A percentile compares a stretch with the other conserved stretches of the same genome.
phyloP scores from a whole-genome alignment of 1,140 invertebrate genomes.

The Diuraphis noxia region DNA sequence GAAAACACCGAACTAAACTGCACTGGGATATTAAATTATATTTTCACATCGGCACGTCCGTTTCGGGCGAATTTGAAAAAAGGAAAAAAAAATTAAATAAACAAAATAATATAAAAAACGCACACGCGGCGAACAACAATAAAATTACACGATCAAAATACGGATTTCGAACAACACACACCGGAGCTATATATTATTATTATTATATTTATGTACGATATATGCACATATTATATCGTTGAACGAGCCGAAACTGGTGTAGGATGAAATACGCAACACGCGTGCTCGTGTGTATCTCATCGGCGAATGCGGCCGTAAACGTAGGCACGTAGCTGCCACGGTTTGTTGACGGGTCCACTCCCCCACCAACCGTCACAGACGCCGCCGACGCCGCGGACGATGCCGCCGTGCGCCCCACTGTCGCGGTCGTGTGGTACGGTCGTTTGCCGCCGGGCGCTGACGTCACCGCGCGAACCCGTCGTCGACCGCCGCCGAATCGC shows the following conservation, averaged over 20 bases:
- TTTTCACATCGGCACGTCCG: conserved; percentile 26
- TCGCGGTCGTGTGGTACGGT: background rate
- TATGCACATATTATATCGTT: conserved; percentile 16
- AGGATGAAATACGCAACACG: conserved; percentile 14
- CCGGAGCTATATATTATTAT: conserved; percentile 15
- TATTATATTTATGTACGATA: conserved; percentile 1
- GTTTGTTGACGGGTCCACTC: conserved; percentile 29
- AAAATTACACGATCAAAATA: conserved; percentile 9
- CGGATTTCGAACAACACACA: conserved; percentile 17
- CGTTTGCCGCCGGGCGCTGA: conserved; percentile 19
- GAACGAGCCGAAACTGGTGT: background rate
- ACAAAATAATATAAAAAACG: background rate
- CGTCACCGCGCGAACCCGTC: conserved; percentile 34
- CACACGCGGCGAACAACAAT: background rate
- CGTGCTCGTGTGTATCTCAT: conserved; percentile 19
- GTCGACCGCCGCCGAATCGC: background rate
- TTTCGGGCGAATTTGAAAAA: background rate
- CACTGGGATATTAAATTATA: background rate
- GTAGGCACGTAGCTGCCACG: conserved; percentile 16
- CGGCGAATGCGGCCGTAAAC: conserved; percentile 38
- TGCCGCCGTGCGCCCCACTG: background rate
- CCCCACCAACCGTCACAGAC: background rate
- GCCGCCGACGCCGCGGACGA: background rate
- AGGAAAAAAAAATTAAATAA: background rate
- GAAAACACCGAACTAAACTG: conserved; percentile 29